A percentile compares a stretch with the other conserved stretches of the same genome.
Conservation (phyloP, 2,797 vertebrate genomes). For the Clarias laeviceps region DNA sequence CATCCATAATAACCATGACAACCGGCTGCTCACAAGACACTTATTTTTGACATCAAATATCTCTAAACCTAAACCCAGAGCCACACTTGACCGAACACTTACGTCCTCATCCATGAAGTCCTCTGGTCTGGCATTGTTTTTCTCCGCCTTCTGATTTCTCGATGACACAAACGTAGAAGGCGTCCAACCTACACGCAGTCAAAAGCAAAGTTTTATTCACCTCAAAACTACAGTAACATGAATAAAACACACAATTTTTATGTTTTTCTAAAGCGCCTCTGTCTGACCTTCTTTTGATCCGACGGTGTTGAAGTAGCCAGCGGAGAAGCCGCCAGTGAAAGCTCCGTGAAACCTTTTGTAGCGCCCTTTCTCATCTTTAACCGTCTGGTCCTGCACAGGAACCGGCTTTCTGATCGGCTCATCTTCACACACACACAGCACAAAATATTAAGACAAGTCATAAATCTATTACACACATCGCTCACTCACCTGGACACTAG, state of each 20-base stretch:
- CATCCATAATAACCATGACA: background rate
- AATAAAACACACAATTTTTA: accelerated
- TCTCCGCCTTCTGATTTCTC: conserved; percentile 85
- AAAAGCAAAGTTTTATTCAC: background rate
- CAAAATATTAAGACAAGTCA: too few relatives aligned
- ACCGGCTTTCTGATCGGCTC: conserved; percentile 85
- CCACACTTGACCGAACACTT: background rate
- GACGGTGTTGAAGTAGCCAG: conserved; percentile 94
- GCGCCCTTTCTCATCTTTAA: conserved; percentile 91
- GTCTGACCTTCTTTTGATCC: conserved; percentile 91
- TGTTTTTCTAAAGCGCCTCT: too few relatives aligned
- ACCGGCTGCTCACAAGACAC: background rate
- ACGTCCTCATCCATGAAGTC: conserved; percentile 99
- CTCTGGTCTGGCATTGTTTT: conserved; percentile 77
- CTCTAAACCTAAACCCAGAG: background rate
- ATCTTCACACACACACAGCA: conserved; percentile 67
- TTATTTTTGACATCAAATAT: background rate
- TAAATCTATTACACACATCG: too few relatives aligned
- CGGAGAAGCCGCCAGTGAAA: conserved; percentile 95
- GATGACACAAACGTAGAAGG: conserved; percentile 90
- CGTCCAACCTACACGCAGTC: conserved; percentile 72
- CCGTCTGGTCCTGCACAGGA: conserved; percentile 91
- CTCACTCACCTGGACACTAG: too few relatives aligned
- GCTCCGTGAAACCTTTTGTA: conserved; percentile 93
- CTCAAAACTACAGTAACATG: background rate